Evolutionary conservation across 2,113 vertebrate species (phyloP), one percentile per base, ranked within the genome.

Genomic region (Planiliza haematocheilus): DNA sequence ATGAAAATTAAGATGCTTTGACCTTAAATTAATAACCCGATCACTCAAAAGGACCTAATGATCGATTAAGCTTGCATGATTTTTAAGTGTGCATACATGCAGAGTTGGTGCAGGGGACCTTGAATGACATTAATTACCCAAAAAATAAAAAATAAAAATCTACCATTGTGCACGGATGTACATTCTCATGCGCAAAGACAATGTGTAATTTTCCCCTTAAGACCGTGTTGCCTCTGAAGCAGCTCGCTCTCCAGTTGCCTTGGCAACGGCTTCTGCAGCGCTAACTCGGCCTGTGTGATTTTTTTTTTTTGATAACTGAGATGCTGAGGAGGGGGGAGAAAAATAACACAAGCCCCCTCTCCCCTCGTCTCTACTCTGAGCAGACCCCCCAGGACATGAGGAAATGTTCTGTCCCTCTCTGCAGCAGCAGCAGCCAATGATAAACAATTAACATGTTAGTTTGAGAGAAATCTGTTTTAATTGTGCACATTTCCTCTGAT

Each of bases 221-320:
- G 69, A 88, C 75, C 58, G 64, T 79, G 70, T 83, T 86, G 85
- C 79, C 91, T 91, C 88, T 81, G 84, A 91, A 93, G 89, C 92
- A 87, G 93, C 89, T 94, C 91, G 81, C 90, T 92, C 93, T 93
- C 91, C 88, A 88, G 95, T 97, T 96, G 92, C 95, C 94, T 88
- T 96, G 95, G 96, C 85, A 96, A 97, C 95, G 91, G 93, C 94
- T 95, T 96, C 95, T 94, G 95, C 94, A 94, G 95, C 89, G 85
- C 90, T 87, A 88, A 88, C 91, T 91, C 88, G 82, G 74, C 82
- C 86, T 83, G 71, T 88, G 86, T 85, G 73, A 86, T 89, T 89
- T n/a, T n/a, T n/a, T n/a, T n/a, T n/a, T n/a, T 90, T 85, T 88
- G 75, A 82, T 90, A 88, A 79, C 78, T 80, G 84, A 88, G 82